These are phyloP conservation scores for Drosophila kanapiae DNA, from an alignment of 1,140 invertebrate genomes.

Conservation along the genomic window DNA sequence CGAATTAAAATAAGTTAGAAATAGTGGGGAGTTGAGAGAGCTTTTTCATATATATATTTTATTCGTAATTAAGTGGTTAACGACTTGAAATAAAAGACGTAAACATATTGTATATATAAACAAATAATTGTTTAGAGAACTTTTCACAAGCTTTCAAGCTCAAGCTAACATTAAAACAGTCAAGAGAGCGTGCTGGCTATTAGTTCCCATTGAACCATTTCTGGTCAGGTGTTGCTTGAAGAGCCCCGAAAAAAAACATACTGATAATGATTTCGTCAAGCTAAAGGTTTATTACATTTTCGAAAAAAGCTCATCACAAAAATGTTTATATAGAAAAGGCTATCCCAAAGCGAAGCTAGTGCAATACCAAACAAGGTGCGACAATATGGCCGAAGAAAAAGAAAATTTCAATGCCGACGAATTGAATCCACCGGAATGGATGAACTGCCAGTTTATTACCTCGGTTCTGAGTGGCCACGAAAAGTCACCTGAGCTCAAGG, in stretches of 20 bases:
- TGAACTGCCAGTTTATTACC: constrained; percentile 45
- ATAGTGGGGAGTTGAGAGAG: neutral
- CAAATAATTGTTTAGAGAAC: neutral
- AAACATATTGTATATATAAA: neutral
- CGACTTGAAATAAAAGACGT: neutral
- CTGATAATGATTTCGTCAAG: constrained; percentile 19
- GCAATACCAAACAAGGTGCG: neutral
- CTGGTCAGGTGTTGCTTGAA: neutral
- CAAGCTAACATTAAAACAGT: neutral
- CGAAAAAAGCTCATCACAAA: neutral
- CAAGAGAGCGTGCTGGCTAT: neutral
- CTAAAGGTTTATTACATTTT: neutral
- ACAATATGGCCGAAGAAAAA: constrained; percentile 4
- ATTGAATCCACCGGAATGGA: constrained; percentile 20
- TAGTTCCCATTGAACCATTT: neutral
- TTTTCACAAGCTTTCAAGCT: constrained; percentile 5
- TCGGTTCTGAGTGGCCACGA: constrained; percentile 42
- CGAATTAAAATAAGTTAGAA: neutral
- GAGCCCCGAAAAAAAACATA: neutral
- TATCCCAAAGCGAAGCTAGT: neutral
- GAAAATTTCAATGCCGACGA: constrained; percentile 12
- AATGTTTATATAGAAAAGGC: neutral
- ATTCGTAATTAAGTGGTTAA: neutral
- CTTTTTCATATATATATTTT: neutral
- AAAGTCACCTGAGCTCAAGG: constrained; percentile 22